phyloP scores from a whole-genome alignment of 2,888 invertebrate species.

The Stomorhina lunata region DNA sequence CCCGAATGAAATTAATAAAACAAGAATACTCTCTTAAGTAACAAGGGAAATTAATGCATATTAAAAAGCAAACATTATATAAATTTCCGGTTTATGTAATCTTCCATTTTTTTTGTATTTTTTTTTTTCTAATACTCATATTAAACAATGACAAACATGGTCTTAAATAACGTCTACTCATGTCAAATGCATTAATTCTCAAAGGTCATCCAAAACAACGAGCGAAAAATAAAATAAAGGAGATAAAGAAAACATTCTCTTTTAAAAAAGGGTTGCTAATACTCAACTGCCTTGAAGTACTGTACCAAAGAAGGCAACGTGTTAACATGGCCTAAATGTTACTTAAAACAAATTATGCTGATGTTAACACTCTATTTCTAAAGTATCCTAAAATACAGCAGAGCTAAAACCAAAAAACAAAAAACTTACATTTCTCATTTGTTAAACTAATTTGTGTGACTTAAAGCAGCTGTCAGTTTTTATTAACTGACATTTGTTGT shows the following conservation, averaged over 20 bases:
- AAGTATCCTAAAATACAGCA: conserved; percentile 1
- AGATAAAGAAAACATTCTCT: conserved; percentile 17
- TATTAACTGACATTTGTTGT: conserved; percentile 50
- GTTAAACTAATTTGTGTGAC: conserved; percentile 53
- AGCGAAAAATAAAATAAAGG: not conserved
- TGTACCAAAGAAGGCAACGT: conserved; percentile 19
- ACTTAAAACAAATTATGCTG: not conserved
- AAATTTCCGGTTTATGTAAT: conserved; percentile 32
- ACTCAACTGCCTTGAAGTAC: not conserved
- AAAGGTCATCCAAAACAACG: conserved; percentile 9
- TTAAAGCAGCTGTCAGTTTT: conserved; percentile 60
- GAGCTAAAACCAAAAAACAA: not conserved
- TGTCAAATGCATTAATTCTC: conserved; percentile 25
- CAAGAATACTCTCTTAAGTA: not conserved
- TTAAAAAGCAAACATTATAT: conserved; percentile 11
- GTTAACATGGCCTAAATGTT: conserved; percentile 46
- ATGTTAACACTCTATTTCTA: not conserved
- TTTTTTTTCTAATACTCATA: not conserved
- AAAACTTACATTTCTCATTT: conserved; percentile 7
- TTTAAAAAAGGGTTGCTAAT: not conserved
- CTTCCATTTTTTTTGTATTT: not conserved
- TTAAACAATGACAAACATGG: not conserved
- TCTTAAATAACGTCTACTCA: conserved; percentile 14
- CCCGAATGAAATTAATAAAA: not conserved
- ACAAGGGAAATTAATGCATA: conserved; percentile 2